phyloP scores from a whole-genome alignment of 2,113 vertebrate species.

The Amblyornis subalaris region DNA sequence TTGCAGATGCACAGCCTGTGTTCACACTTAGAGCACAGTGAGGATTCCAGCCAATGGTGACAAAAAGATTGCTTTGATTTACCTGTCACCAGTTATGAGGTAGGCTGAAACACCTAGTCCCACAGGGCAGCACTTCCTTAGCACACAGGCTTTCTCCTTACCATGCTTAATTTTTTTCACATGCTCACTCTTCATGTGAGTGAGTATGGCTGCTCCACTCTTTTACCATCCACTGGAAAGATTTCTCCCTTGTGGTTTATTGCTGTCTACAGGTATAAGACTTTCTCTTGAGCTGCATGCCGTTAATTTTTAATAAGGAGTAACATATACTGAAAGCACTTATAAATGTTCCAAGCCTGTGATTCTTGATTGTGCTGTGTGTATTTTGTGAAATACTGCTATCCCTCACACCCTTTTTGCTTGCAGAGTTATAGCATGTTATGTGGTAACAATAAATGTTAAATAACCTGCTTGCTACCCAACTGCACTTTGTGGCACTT shows the following conservation, averaged over 20 bases:
- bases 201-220: neutral
- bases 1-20: neutral
- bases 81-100: neutral
- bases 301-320: neutral
- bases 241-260: neutral
- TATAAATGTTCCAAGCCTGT: neutral
- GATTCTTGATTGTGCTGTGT: neutral
- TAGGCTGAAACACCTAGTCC: neutral
- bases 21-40: neutral
- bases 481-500: neutral
- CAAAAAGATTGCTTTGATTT: neutral
- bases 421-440: neutral
- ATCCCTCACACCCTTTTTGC: neutral
- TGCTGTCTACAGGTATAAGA: neutral
- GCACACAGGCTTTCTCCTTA: neutral
- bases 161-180: neutral
- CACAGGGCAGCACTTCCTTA: neutral
- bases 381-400: neutral
- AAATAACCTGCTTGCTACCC: neutral
- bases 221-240: neutral
- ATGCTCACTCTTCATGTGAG: neutral
- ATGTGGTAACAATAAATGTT: constrained; percentile 5
- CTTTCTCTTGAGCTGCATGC: neutral
- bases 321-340: neutral
- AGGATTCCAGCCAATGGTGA: neutral